Evolutionary conservation across 2,113 vertebrate genomes (phyloP), one percentile per base, ranked within the genome.

Genomic region (Symphodus melops): DNA sequence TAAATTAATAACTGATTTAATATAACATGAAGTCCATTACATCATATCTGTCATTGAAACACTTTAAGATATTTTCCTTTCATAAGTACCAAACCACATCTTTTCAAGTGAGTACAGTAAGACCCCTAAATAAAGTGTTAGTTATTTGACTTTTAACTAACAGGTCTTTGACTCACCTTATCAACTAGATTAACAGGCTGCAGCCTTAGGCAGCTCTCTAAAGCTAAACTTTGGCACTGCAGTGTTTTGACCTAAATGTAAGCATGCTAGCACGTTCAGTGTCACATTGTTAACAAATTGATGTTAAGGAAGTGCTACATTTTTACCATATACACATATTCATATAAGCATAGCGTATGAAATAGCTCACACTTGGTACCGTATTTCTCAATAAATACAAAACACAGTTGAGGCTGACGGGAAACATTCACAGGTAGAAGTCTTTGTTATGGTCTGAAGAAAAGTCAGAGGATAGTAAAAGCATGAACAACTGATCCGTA

Each of bases 141-240:
- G 8, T 21, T 46, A 55, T 77, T 56, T 21, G 23, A 4, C 8
- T 37, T 77, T 44, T 14, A 63, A 12, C 49, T 20, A 51, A 70
- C 28, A 42, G 4, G 1, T 53, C 57, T 28, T 62, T 54, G 12
- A 62, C 59, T 44, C 21, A 36, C n/a, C 21, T 44, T 36, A 60
- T 67, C 67, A 67, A 21, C 21, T 28, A 48, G 28, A 52, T n/a
- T 49, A 17, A 60, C 1, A 33, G 57, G 41, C 12, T 42, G 1
- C 36, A 53, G 68, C 8, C 8, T 10, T 8, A 53, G 16, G 17
- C 8, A 1, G n/a, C 60, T 55, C 41, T 46, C 39, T 55, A 25
- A 20, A 7, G 3, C 28, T n/a, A 36, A 7, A 28, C 25, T 48
- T 46, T 49, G 17, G 2, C 58, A 41, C 39, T 13, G 17, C 46